Evolutionary conservation across 1,140 invertebrate species (phyloP).

Genomic region (Meteorus sp.): DNA sequence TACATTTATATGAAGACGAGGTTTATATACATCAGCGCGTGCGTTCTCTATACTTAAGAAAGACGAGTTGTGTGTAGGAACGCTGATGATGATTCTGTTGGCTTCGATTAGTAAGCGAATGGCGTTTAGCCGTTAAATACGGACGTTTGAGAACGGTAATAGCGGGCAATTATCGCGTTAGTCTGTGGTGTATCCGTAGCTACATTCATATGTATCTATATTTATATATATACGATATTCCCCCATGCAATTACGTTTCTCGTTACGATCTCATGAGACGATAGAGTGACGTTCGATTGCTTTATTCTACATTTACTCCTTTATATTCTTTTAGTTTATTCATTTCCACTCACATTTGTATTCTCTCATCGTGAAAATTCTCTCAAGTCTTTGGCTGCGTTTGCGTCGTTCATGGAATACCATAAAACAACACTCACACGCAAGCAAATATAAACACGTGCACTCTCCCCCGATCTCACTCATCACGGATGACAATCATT

Average conservation of each 20-base stretch:
- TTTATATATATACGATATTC: background rate
- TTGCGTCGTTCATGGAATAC: background rate
- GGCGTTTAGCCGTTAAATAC: constrained; percentile 44
- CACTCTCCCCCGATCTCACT: background rate
- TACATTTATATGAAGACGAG: background rate
- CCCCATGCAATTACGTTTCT: constrained; percentile 25
- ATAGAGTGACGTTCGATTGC: constrained; percentile 12
- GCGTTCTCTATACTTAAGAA: no score
- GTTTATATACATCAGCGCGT: no score
- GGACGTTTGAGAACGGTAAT: constrained; percentile 32
- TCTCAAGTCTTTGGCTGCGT: background rate
- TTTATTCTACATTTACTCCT: constrained; percentile 9
- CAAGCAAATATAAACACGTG: background rate
- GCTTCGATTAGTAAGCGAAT: constrained; percentile 41
- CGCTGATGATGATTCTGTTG: constrained; percentile 11
- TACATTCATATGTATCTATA: constrained; percentile 29
- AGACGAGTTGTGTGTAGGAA: background rate
- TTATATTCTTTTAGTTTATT: background rate
- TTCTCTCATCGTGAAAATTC: background rate
- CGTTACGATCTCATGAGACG: constrained; percentile 23
- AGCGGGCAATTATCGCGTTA: constrained; percentile 33
- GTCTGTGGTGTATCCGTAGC: constrained; percentile 22
- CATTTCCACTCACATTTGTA: background rate
- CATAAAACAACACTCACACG: background rate
- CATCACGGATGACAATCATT: constrained; percentile 18